Conservation (phyloP, 2,113 vertebrate species). For the Tenrec ecaudatus region DNA sequence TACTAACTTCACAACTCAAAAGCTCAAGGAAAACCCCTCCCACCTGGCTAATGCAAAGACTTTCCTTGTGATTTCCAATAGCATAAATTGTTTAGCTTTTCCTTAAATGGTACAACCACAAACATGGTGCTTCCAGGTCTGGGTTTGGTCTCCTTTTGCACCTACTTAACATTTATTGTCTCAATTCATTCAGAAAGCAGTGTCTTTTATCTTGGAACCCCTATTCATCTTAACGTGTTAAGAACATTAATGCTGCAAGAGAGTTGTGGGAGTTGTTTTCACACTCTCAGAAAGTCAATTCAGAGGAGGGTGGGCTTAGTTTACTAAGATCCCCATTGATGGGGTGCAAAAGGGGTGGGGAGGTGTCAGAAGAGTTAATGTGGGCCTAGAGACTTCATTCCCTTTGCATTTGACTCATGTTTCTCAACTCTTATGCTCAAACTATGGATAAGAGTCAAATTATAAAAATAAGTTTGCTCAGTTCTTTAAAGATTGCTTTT, state of each 20-base stretch:
- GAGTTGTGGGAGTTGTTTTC: not conserved
- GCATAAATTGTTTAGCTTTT: not conserved
- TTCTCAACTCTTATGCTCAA: conserved; percentile 63
- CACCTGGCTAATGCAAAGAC: not conserved
- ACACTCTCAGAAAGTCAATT: conserved; percentile 52
- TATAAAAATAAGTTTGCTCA: conserved; percentile 79
- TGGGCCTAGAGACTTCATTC: conserved; percentile 75
- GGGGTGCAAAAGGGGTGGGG: not conserved
- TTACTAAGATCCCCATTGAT: conserved; percentile 63
- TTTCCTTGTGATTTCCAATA: conserved; percentile 14
- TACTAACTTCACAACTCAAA: not conserved
- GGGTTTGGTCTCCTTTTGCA: conserved; percentile 57
- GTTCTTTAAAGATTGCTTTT: conserved; percentile 82
- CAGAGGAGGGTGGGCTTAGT: conserved; percentile 48
- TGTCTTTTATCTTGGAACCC: conserved; percentile 49
- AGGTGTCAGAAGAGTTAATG: conserved; percentile 48
- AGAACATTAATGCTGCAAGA: conserved; percentile 53
- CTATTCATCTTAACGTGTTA: conserved; percentile 65
- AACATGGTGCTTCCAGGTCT: conserved; percentile 41
- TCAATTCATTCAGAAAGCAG: conserved; percentile 52
- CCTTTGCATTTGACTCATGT: conserved; percentile 70
- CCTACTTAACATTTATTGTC: conserved; percentile 63
- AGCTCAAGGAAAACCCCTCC: not conserved
- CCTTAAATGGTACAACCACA: not conserved
- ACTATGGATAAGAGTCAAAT: conserved; percentile 80